Conservation (phyloP, 2,113 vertebrate species). For the Andinoacara biseriatus region DNA sequence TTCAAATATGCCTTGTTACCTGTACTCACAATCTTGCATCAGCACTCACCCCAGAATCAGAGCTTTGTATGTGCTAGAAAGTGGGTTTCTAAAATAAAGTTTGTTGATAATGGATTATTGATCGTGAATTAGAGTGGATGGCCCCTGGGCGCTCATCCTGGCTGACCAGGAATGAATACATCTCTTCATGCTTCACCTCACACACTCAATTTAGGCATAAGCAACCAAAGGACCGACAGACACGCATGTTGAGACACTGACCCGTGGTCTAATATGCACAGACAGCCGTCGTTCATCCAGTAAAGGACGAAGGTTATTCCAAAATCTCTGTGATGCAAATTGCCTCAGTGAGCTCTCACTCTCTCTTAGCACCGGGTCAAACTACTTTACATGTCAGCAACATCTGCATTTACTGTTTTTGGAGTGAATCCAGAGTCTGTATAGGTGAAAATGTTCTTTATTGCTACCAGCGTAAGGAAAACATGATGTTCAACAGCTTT, state of each 20-base stretch:
- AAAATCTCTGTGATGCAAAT: constrained; percentile 57
- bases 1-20: neutral
- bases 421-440: too few species aligned
- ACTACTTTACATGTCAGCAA: neutral
- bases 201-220: constrained; percentile 78
- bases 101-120: constrained; percentile 96
- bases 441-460: too few species aligned
- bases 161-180: constrained; percentile 86
- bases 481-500: neutral
- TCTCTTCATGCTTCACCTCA: constrained; percentile 84
- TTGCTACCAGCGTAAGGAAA: too few species aligned
- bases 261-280: constrained; percentile 60
- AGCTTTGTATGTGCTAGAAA: constrained; percentile 23
- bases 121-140: constrained; percentile 85
- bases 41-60: constrained; percentile 9
- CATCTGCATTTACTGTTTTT: neutral
- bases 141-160: constrained; percentile 86
- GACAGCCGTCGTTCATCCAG: constrained; percentile 61
- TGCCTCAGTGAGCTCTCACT: constrained; percentile 11
- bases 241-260: constrained; percentile 63
- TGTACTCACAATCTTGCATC: neutral
- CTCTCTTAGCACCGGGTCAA: neutral
- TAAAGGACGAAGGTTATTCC: constrained; percentile 52
- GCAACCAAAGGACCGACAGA: constrained; percentile 55
- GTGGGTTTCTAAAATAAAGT: constrained; percentile 79